Evolutionary conservation across 2,888 invertebrate genomes (phyloP).

Genomic region (Eubasilissa splendida): DNA sequence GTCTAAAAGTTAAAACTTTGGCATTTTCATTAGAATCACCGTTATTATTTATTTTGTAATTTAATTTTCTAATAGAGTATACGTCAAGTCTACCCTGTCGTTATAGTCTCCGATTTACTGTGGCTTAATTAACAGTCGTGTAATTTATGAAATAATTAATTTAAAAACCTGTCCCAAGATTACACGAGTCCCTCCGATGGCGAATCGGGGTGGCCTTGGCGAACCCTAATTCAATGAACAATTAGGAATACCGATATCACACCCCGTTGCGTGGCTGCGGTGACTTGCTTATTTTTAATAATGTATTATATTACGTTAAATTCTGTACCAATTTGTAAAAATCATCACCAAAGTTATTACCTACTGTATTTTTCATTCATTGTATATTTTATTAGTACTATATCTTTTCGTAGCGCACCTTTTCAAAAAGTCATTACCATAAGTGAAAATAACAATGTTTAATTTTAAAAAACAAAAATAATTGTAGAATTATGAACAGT

Average conservation of each 20-base stretch:
- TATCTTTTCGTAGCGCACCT: too few relatives aligned
- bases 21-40: too few relatives aligned
- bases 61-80: background rate
- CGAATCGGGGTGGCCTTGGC: background rate
- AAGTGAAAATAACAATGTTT: too few relatives aligned
- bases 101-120: background rate
- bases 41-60: background rate
- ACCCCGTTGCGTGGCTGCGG: background rate
- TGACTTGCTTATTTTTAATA: background rate
- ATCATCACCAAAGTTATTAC: too few relatives aligned
- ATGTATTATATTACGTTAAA: too few relatives aligned
- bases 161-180: constrained; percentile 15
- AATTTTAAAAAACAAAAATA: too few relatives aligned
- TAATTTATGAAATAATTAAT: background rate
- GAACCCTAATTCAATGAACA: background rate
- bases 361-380: too few relatives aligned
- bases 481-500: too few relatives aligned
- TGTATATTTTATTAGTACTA: too few relatives aligned
- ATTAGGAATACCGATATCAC: constrained; percentile 1
- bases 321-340: too few relatives aligned
- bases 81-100: background rate
- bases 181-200: constrained; percentile 7
- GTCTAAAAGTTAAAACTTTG: too few relatives aligned
- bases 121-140: background rate
- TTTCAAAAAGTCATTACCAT: too few relatives aligned